A percentile compares a stretch with the other conserved stretches of the same genome.
phyloP scores from a whole-genome alignment of 2,797 vertebrate genomes.

The Gadopsis marmoratus region DNA sequence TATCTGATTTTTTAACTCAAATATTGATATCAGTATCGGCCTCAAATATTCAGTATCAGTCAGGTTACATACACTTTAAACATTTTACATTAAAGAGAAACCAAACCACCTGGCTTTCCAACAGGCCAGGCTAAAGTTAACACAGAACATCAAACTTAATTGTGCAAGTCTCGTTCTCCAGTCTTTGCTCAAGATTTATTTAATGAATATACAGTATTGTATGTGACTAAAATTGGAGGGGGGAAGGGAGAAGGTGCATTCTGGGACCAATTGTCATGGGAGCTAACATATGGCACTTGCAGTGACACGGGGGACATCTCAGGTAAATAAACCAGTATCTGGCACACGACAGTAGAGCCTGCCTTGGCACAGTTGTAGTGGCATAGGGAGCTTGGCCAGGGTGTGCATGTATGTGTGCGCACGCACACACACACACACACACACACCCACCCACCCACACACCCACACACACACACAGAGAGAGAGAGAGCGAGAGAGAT shows the following conservation, averaged over 20 bases:
- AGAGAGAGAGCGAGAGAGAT: conserved; percentile 17
- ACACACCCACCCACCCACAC: conserved; percentile 44
- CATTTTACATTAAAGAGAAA: background rate
- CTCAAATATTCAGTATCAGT: background rate
- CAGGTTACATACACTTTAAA: background rate
- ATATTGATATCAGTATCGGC: background rate
- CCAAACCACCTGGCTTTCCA: background rate
- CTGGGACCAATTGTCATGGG: conserved; percentile 66
- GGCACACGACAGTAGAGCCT: conserved; percentile 80
- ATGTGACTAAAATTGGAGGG: background rate
- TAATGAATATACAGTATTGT: background rate
- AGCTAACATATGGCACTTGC: conserved; percentile 88
- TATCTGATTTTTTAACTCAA: background rate
- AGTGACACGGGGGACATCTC: conserved; percentile 80
- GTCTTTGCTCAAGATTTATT: conserved; percentile 6
- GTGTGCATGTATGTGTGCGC: conserved; percentile 30
- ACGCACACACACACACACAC: conserved; percentile 25
- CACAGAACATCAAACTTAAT: background rate
- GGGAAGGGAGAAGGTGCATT: conserved; percentile 27
- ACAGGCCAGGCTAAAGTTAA: background rate
- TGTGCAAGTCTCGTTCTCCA: background rate
- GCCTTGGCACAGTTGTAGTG: conserved; percentile 80
- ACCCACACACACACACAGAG: conserved; percentile 29
- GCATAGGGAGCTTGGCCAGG: conserved; percentile 74
- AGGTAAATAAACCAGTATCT: conserved; percentile 90